These are phyloP conservation scores for Hypolimnas misippus DNA, from an alignment of 2,888 invertebrate genomes.

Conservation along the genomic window DNA sequence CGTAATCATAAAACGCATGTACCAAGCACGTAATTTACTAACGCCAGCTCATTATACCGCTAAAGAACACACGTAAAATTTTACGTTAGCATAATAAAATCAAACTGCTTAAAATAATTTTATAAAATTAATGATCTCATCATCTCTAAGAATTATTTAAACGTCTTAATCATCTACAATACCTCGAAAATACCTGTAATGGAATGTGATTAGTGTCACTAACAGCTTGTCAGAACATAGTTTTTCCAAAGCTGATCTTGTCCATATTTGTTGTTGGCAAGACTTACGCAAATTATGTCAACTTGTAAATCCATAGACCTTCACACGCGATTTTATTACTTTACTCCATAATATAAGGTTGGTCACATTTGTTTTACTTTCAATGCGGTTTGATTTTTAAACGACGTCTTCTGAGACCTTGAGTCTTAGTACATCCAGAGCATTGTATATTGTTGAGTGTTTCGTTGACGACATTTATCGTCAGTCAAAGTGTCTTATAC, in stretches of 20 bases:
- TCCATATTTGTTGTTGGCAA: conserved; percentile 44
- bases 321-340: conserved; percentile 30
- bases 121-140: background rate
- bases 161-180: background rate
- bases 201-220: conserved; percentile 28
- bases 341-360: conserved; percentile 34
- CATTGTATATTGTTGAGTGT: conserved; percentile 13
- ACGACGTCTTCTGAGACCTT: background rate
- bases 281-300: conserved; percentile 47
- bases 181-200: background rate
- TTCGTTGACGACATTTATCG: background rate
- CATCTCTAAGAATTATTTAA: background rate
- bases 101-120: background rate
- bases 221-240: conserved; percentile 36
- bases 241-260: conserved; percentile 29
- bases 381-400: conserved; percentile 29
- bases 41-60: background rate
- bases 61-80: background rate
- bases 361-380: conserved; percentile 36
- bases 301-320: conserved; percentile 46
- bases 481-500: background rate
- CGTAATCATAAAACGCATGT: background rate
- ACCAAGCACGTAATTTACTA: background rate
- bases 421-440: conserved; percentile 16
- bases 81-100: background rate